Percentiles rank a stretch among this genome's conserved stretches.
These are phyloP conservation scores for Cephus sareptanus DNA, from an alignment of 2,888 invertebrate species.

Conservation along the genomic window DNA sequence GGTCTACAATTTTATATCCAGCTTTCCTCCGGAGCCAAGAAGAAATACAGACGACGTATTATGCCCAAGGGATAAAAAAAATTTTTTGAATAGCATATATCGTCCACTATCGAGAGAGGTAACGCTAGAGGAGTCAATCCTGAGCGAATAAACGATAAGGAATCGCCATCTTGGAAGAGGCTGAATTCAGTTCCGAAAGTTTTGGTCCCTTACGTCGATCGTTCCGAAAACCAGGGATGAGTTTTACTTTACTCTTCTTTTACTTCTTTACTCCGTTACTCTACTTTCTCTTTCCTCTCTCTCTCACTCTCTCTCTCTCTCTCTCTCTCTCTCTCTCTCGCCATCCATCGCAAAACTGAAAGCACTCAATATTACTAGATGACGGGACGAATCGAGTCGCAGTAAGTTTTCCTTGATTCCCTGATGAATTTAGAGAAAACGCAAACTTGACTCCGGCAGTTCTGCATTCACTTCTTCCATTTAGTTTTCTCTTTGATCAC, in stretches of 20 bases:
- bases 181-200: no score
- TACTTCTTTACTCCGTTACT: constrained; percentile 7
- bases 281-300: background rate
- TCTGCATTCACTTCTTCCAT: constrained; percentile 28
- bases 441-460: constrained; percentile 17
- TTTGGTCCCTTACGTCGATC: no score
- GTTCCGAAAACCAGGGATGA: background rate
- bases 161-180: no score
- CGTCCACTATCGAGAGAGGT: no score
- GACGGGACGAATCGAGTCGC: constrained; percentile 21
- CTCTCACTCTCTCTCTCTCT: no score
- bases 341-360: constrained; percentile 20
- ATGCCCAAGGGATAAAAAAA: no score
- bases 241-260: constrained; percentile 1
- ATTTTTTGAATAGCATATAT: no score
- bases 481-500: constrained; percentile 39
- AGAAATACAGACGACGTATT: no score
- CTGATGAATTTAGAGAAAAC: constrained; percentile 21
- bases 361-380: constrained; percentile 30
- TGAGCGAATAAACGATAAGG: no score
- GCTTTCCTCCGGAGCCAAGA: no score
- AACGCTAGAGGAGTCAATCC: no score
- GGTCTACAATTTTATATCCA: no score
- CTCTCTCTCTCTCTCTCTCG: background rate
- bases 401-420: constrained; percentile 19